Percentiles rank a stretch among this genome's conserved stretches.
These are phyloP conservation scores for Pherbina coryleti DNA, from an alignment of 2,888 invertebrate species.

Conservation along the genomic window DNA sequence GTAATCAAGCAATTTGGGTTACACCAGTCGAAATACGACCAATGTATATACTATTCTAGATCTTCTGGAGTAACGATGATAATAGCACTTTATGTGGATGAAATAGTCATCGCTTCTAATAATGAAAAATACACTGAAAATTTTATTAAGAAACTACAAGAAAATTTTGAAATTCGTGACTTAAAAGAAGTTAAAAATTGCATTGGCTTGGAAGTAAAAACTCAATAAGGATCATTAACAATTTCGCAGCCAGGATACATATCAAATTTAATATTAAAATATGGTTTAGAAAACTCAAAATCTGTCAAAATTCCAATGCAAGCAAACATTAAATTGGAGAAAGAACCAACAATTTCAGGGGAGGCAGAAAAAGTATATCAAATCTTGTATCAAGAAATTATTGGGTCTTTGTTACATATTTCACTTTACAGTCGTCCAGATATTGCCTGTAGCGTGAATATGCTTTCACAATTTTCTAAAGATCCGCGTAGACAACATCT, in stretches of 20 bases:
- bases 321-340: background rate
- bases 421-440: background rate
- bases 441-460: background rate
- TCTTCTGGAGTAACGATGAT: background rate
- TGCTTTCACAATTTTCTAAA: conserved; percentile 1
- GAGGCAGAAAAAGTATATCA: background rate
- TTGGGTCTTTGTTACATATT: background rate
- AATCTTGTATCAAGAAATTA: conserved; percentile 6
- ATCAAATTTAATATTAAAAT: background rate
- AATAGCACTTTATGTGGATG: conserved; percentile 15
- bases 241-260: background rate
- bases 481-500: background rate
- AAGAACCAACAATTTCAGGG: background rate
- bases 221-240: background rate
- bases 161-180: conserved; percentile 13
- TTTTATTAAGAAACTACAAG: background rate
- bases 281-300: background rate
- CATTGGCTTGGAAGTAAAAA: background rate
- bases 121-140: background rate
- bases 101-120: background rate
- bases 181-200: background rate
- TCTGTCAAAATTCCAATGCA: background rate
- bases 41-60: conserved; percentile 23
- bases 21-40: conserved; percentile 15
- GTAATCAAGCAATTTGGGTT: conserved; percentile 19